Base-by-base conservation (phyloP, 2,797 vertebrate species). In the Hemibagrus guttatus region DNA sequence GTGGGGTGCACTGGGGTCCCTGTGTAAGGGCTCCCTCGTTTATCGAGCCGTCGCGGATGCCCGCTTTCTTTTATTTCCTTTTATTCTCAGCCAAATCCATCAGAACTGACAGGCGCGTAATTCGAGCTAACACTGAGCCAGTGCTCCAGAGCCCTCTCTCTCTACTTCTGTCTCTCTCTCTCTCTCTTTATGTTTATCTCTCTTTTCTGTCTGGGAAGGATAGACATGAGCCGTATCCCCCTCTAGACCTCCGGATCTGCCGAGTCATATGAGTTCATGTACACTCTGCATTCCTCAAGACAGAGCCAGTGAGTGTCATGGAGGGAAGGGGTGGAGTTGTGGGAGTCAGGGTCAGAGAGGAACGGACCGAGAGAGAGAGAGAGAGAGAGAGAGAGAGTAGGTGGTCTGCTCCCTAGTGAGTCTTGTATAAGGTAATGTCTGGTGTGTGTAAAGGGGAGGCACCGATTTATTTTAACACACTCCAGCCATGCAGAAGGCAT, bases 391-490 rank as follows among this genome's bases (percentile, higher is more conserved):
- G 95, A 93, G 95, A 95, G 96, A 95, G n/a, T n/a, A n/a, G 94
- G 95, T 95, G 95, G 95, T 96, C 95, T 94, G 91, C 92, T 90
- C 91, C 91, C 94, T 91, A 96, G 95, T 94, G 95, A 94, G 95
- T 96, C 96, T 97, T 98, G 96, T 97, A 97, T 98, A 98, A 98
- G 97, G 97, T 97, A 97, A 98, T 97, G 97, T 98, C 97, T 97
- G 92, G 96, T 92, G 94, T 95, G 94, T 94, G 92, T 94, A 95
- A 85, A 71, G 93, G 96, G 95, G 94, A 95, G 97, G 96, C 89
- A 79, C 91, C 94, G 93, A 95, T 95, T 96, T 95, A 95, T 97
- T 97, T 92, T 91, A 96, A 95, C 94, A 95, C 94, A 95, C 95
- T 81, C 93, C 92, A 90, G 89, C 89, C 93, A 87, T 85, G 91